Evolutionary conservation across 2,113 vertebrate species (phyloP).

Genomic region (Eublepharis macularius): DNA sequence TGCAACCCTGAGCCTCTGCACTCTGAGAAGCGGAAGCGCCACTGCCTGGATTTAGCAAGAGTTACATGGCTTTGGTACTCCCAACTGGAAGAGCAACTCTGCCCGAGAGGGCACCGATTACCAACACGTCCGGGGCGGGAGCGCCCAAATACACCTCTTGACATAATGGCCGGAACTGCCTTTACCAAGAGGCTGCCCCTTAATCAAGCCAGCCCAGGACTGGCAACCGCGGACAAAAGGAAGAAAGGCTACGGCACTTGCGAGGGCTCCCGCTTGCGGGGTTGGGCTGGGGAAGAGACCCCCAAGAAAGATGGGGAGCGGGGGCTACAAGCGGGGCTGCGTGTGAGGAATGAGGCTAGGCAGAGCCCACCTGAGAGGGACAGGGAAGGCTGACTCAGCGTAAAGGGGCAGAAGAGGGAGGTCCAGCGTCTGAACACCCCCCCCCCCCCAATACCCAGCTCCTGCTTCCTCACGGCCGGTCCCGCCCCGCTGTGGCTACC

Average conservation of each 20-base stretch:
- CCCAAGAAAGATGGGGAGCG: not conserved
- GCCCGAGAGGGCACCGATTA: not conserved
- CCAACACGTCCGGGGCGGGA: too few relatives aligned
- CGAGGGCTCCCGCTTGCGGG: too few relatives aligned
- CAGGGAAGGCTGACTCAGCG: not conserved
- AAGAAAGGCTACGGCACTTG: not conserved
- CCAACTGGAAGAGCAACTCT: not conserved
- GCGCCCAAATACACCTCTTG: not conserved
- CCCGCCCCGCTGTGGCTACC: slow-evolving; percentile 58
- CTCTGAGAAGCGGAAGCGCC: not conserved
- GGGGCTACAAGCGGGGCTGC: too few relatives aligned
- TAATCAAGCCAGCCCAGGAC: not conserved
- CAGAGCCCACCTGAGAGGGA: not conserved
- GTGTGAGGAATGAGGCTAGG: not conserved
- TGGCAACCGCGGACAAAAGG: not conserved
- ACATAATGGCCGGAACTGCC: not conserved
- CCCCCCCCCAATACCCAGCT: not conserved
- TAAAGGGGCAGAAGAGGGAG: not conserved
- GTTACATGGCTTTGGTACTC: not conserved
- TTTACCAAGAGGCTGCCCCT: not conserved
- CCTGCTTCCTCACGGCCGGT: not conserved
- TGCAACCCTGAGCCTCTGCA: too few relatives aligned
- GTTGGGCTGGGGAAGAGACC: too few relatives aligned
- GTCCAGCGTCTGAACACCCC: not conserved
- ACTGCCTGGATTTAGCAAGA: not conserved